A percentile compares a stretch with the other conserved stretches of the same genome.
These are phyloP conservation scores for Caenorhabditis remanei DNA, from an alignment of 1,140 invertebrate genomes.

Conservation along the genomic window DNA sequence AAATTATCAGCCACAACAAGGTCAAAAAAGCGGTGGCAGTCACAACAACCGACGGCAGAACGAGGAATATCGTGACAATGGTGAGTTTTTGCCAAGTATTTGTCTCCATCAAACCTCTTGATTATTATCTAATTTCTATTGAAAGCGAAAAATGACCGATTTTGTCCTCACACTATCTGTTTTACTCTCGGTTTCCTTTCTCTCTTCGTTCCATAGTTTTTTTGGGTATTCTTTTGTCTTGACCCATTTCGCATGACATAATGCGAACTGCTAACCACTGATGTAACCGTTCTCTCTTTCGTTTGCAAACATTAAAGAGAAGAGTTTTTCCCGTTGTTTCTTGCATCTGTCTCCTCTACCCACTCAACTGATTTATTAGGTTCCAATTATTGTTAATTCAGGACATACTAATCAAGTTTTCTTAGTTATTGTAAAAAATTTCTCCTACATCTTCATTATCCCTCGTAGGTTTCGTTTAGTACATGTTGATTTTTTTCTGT, in stretches of 20 bases:
- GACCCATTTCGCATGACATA: conserved; percentile 55
- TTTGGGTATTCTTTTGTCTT: conserved; percentile 46
- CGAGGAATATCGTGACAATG: conserved; percentile 20
- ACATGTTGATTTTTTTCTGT: neutral
- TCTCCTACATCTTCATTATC: too few species aligned
- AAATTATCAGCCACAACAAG: conserved; percentile 20
- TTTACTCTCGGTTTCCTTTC: neutral
- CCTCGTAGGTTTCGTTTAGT: too few species aligned
- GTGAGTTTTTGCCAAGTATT: neutral
- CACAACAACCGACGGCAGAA: conserved; percentile 17
- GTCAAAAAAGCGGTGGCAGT: conserved; percentile 4
- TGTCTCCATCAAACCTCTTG: neutral
- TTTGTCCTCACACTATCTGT: neutral
- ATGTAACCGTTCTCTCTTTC: conserved; percentile 30
- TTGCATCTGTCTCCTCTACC: neutral
- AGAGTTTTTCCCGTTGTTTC: neutral
- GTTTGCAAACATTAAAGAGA: conserved; percentile 6
- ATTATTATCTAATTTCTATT: neutral
- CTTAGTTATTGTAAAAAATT: too few species aligned
- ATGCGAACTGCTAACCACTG: conserved; percentile 15
- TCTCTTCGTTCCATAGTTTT: neutral
- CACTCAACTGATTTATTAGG: neutral
- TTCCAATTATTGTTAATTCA: neutral
- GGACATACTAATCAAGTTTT: too few species aligned
- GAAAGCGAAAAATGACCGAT: neutral